A percentile compares a stretch with the other conserved stretches of the same genome.
phyloP scores from a whole-genome alignment of 2,113 vertebrate species.

The Eretmochelys imbricata region DNA sequence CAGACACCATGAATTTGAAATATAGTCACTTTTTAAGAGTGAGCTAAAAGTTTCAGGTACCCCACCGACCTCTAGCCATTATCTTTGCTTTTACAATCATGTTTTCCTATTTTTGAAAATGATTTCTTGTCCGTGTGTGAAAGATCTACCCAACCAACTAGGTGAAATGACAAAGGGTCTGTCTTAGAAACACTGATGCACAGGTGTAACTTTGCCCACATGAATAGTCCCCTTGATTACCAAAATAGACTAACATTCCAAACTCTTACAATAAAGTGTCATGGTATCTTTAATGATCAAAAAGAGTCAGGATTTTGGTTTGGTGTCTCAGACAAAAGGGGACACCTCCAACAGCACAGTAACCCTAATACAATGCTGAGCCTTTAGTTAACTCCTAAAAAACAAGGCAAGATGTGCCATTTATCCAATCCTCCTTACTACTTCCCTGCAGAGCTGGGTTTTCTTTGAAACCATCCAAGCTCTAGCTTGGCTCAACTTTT shows the following conservation, averaged over 20 bases:
- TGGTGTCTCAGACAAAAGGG: not conserved
- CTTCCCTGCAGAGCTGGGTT: no score
- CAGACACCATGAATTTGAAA: not conserved
- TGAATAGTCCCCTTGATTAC: slow-evolving; percentile 7
- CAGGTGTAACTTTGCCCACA: not conserved
- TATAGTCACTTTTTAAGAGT: not conserved
- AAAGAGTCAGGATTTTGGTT: not conserved
- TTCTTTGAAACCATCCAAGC: not conserved
- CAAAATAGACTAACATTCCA: not conserved
- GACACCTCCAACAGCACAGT: not conserved
- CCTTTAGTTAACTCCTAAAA: no score
- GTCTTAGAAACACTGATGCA: not conserved
- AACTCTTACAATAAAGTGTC: not conserved
- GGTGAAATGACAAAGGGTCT: not conserved
- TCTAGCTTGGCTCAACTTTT: not conserved
- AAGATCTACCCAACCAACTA: not conserved
- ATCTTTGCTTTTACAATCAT: not conserved
- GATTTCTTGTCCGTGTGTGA: not conserved
- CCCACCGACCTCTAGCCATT: no score
- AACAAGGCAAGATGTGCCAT: no score
- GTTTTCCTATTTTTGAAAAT: not conserved
- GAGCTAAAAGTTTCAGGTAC: not conserved
- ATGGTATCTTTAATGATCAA: not conserved
- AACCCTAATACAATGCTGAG: not conserved
- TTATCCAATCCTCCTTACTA: no score